Evolutionary conservation across 1,140 invertebrate genomes (phyloP), one percentile per base, ranked within the genome.

Genomic region (Mycetomoellerius zeteki): DNA sequence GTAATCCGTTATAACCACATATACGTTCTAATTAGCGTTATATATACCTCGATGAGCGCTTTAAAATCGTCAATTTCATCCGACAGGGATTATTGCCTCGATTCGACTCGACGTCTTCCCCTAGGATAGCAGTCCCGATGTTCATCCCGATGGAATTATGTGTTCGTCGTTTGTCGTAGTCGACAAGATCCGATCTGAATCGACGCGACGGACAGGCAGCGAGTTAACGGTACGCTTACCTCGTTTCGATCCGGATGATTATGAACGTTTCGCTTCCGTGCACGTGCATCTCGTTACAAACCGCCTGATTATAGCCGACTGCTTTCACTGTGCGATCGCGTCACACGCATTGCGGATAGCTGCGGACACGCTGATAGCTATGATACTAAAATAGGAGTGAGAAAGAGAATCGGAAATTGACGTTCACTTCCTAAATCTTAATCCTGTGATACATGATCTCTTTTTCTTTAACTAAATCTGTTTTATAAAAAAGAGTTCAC

Each of bases 221-320:
- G 80, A 84, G 54, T 84, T 84, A 73, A 84, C 80, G 80, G 69
- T 84, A 84, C 80, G 80, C 80, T 84, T 84, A 54, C 54, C 80
- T 84, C 80, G 24, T 73, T 73, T 47, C 80, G 43, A 73, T 84
- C 80, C 69, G 69, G 69, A 56, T 75, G 80, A 84, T 84, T 84
- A 84, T 84, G 56, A 75, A 14, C 69, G 80, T 84, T 84, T 84
- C 80, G 69, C 56, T 84, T 56, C 37, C 69, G 30, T 50, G 80
- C 69, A 60, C 80, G 33, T 47, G 72, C 80, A 84, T 84, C 80
- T 84, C 80, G 80, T 84, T 84, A 84, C 80, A 73, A 60, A 84
- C 54, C 80, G 80, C 80, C 80, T 84, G 67, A 84, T 84, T 84
- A 84, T 72, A 84, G 54, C 5, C 43, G 80, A 62, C 56, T 75